Percentiles rank a stretch among this genome's conserved stretches.
Conservation (phyloP, 2,888 invertebrate species). For the Pherbina coryleti region DNA sequence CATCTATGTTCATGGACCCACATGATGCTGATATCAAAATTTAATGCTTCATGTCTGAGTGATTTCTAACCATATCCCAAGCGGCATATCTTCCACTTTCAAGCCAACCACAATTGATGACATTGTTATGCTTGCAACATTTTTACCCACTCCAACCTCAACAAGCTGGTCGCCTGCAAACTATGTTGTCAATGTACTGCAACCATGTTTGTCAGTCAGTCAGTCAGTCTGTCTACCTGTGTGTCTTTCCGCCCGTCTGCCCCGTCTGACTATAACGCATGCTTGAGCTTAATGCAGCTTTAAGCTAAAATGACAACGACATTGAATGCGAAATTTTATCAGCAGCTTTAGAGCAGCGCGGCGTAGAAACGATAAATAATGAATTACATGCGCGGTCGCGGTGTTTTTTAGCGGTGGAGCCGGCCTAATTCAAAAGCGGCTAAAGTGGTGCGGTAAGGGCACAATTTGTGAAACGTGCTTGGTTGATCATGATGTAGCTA, state of each 20-base stretch:
- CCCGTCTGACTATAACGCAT: neutral
- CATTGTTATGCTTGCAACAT: neutral
- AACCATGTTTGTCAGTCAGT: too few relatives aligned
- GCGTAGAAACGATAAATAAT: neutral
- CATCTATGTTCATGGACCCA: too few relatives aligned
- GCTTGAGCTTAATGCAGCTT: neutral
- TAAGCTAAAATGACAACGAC: neutral
- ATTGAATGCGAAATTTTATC: constrained; percentile 18
- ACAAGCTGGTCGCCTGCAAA: neutral
- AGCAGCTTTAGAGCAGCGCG: neutral
- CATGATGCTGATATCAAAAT: too few relatives aligned
- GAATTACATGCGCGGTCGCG: neutral
- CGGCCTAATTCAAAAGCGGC: too few relatives aligned
- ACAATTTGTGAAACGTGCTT: neutral
- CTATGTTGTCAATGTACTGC: neutral
- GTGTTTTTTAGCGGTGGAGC: neutral
- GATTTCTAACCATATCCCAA: too few relatives aligned
- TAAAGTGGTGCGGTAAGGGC: too few relatives aligned
- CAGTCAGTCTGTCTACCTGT: neutral
- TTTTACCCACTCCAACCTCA: neutral
- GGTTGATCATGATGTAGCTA: neutral
- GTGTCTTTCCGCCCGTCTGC: neutral
- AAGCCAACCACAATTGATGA: neutral
- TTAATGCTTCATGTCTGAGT: too few relatives aligned
- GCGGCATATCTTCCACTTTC: too few relatives aligned